Evolutionary conservation across 64 coral and sea anemone species (phyloP), one percentile per base, ranked within the genome.

Genomic region (Exaiptasia diaphana): DNA sequence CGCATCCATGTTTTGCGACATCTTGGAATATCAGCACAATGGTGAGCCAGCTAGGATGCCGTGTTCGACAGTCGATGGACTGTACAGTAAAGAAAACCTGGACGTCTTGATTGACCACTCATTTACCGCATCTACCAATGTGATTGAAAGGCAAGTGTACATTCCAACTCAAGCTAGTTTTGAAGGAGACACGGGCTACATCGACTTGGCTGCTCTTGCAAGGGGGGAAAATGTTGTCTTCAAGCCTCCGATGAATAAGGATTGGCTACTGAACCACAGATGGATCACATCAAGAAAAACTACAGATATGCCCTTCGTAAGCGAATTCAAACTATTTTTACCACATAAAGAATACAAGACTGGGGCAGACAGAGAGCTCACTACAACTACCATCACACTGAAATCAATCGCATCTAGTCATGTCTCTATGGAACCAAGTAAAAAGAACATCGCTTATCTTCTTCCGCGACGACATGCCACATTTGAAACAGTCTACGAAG

Each of bases 131-230:
- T 29, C 26, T 1, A 64, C 65, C 1, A 22, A 33, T 23, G 0
- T 8, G 13, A 15, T n/a, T 2, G 42, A 65, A 34, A 55, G 87
- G 0, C 4, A 17, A 8, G 87, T 90, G 3, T 68, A 68, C 18
- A 76, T 90, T 36, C 87, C 78, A n/a, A 82, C 87, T 1, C 44
- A 41, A 20, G 42, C 78, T 3, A 12, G 60, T 20, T 83, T 52
- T 24, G 30, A 20, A 4, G 69, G 78, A 13, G 87, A 83, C 52
- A 50, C 43, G 12, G 87, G 78, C 3, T 90, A 68, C 22, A 83
- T 90, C 22, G 68, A 90, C 38, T 41, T 90, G 11, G 25, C 28
- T 18, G 35, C 53, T 4, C 14, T 90, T 10, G 57, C 41, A 25
- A 49, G 32, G 41, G 83, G 73, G 20, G 37, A 73, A 5, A 10